These are phyloP conservation scores for Hycleus cichorii DNA, from an alignment of 1,140 invertebrate species.

Conservation along the genomic window DNA sequence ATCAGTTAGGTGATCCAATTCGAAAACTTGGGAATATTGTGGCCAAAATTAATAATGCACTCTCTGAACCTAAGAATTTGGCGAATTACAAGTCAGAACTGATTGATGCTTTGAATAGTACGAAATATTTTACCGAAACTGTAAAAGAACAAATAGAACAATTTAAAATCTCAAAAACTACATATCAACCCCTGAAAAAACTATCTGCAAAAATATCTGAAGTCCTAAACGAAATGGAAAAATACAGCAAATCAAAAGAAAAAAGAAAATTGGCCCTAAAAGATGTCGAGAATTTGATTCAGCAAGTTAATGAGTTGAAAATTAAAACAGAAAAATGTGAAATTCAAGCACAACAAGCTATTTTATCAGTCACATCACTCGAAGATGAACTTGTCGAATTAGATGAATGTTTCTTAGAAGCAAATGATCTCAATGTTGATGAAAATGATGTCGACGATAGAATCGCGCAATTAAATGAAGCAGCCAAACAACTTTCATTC, in stretches of 20 bases:
- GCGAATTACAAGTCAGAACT: too few species aligned
- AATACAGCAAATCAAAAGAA: constrained; percentile 2
- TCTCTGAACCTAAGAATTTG: too few species aligned
- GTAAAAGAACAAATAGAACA: neutral
- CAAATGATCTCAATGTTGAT: neutral
- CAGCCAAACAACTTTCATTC: neutral
- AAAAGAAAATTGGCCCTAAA: neutral
- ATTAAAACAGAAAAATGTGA: neutral
- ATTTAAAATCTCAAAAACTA: neutral
- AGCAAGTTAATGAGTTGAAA: constrained; percentile 6
- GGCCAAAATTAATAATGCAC: too few species aligned
- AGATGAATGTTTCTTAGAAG: neutral
- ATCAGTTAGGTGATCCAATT: too few species aligned
- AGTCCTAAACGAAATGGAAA: constrained; percentile 1
- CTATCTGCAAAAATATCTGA: constrained; percentile 3
- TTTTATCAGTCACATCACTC: neutral
- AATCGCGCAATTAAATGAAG: neutral
- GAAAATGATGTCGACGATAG: neutral
- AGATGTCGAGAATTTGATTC: neutral
- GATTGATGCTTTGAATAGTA: neutral
- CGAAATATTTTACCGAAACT: constrained; percentile 1
- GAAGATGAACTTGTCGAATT: neutral
- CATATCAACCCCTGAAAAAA: neutral
- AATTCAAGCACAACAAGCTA: constrained; percentile 3
- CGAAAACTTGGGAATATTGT: too few species aligned